Percentiles rank a stretch among this genome's conserved stretches.
Conservation (phyloP, 2,797 vertebrate genomes). For the Catostomus latipinnis region DNA sequence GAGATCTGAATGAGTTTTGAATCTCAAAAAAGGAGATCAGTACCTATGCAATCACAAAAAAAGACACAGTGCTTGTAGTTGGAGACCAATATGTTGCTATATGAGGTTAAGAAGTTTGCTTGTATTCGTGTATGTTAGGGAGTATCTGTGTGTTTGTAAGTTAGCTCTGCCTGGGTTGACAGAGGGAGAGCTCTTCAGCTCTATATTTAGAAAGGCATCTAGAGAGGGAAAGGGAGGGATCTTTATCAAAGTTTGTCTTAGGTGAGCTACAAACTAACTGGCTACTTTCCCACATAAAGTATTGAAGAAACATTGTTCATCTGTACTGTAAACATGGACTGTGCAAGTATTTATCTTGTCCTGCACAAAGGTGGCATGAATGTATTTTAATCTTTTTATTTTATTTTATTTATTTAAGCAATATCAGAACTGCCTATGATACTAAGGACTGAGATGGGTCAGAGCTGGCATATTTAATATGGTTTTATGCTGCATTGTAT, state of each 20-base stretch:
- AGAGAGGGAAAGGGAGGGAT: conserved; percentile 67
- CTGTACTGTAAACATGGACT: neutral
- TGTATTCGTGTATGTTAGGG: conserved; percentile 45
- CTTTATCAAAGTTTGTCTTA: conserved; percentile 22
- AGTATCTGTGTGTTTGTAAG: conserved; percentile 33
- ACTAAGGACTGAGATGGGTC: too few species aligned
- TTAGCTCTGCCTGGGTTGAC: conserved; percentile 57
- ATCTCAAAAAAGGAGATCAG: neutral
- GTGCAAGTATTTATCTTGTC: neutral
- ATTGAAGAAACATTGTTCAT: neutral
- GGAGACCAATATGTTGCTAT: too few species aligned
- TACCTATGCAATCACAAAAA: too few species aligned
- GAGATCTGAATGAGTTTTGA: too few species aligned
- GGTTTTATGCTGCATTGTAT: too few species aligned
- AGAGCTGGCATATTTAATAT: too few species aligned
- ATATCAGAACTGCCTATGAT: too few species aligned
- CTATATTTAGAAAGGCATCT: conserved; percentile 85
- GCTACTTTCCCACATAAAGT: too few species aligned
- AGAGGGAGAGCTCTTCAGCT: conserved; percentile 60
- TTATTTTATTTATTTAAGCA: too few species aligned
- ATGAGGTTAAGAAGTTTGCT: conserved; percentile 28
- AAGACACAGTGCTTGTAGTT: too few species aligned
- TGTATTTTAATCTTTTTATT: too few species aligned
- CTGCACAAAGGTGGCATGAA: too few species aligned
- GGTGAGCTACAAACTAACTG: conserved; percentile 15